Conservation (phyloP, 2,888 invertebrate species). For the Serrognathus titanus region DNA sequence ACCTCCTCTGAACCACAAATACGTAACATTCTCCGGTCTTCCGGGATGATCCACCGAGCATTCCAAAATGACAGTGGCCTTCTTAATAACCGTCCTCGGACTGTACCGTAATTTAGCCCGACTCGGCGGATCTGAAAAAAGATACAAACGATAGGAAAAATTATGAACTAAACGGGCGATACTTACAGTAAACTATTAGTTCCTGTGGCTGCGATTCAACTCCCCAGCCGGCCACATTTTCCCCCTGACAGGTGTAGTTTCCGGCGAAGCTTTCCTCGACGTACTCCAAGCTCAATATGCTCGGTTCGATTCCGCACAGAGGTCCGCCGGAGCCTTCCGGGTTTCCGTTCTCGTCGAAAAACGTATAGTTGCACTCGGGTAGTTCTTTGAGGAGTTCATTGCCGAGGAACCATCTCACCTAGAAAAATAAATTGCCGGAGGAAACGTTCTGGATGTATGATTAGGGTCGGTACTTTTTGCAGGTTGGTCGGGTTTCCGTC, state of each 20-base stretch:
- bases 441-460: not conserved
- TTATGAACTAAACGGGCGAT: not conserved
- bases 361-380: conserved; percentile 70
- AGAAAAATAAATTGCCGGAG: conserved; percentile 1
- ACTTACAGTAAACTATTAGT: conserved; percentile 74
- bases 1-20: conserved; percentile 78
- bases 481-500: conserved; percentile 74
- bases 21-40: conserved; percentile 70
- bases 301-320: conserved; percentile 83
- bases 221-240: conserved; percentile 87
- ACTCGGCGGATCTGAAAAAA: conserved; percentile 79
- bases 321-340: conserved; percentile 52
- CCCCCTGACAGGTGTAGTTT: conserved; percentile 90
- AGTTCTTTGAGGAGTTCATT: conserved; percentile 79
- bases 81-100: conserved; percentile 76
- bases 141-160: not conserved
- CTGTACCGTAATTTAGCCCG: conserved; percentile 73
- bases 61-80: conserved; percentile 74
- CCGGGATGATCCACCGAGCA: conserved; percentile 84
- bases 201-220: conserved; percentile 72
- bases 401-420: conserved; percentile 78
- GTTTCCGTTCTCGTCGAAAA: conserved; percentile 41
- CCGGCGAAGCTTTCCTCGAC: conserved; percentile 89
- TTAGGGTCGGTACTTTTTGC: conserved; percentile 57
- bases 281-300: conserved; percentile 76